Base-by-base conservation (phyloP, 2,888 invertebrate genomes). In the Lycia hirtaria region DNA sequence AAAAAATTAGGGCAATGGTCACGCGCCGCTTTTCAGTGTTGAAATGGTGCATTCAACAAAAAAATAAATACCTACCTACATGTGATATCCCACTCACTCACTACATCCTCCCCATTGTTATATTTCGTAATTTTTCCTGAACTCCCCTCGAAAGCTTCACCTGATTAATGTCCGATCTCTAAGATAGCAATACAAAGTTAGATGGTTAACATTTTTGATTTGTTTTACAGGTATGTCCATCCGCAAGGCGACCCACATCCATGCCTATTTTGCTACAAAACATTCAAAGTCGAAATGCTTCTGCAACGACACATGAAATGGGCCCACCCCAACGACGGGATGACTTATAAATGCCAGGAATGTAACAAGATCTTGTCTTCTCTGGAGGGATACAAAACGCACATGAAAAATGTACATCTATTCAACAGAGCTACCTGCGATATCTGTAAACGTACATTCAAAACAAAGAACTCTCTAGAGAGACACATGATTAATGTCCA, bases 231-330 rank as follows among this genome's bases (percentile, higher is more conserved):
- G 3, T 67, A 72, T 12, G 78, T 80, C 0, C 81, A 81, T 44
- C 71, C 75, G 0, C 60, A 68, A 9, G 71, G 72, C 0, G 56
- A 67, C 2, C 63, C 67, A 0, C 75, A 73, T 0, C 51, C 64
- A 0, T 80, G 80, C 15, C 65, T 67, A 0, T 56, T 68, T 3
- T 81, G 80, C 14, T 38, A 64, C 3, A 79, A 81, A 30, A 56
- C 53, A 0, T 80, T 77, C 37, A 79, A 78, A 64, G 69, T 65
- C 0, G 69, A 71, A 3, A 75, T 73, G 71, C 43, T 81, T 0
- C 55, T 81, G 0, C 73, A 78, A 47, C 60, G 75, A 2, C 81
- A 81, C 44, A 67, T 74, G 1, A 75, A 72, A 51, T 80, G 78
- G 75, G 69, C 69, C 1, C 81, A 81, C 41, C 74, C 78, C 0